Percentiles rank a stretch among this genome's conserved stretches.
phyloP scores from a whole-genome alignment of 1,140 invertebrate genomes.

The Bombus waltoni region DNA sequence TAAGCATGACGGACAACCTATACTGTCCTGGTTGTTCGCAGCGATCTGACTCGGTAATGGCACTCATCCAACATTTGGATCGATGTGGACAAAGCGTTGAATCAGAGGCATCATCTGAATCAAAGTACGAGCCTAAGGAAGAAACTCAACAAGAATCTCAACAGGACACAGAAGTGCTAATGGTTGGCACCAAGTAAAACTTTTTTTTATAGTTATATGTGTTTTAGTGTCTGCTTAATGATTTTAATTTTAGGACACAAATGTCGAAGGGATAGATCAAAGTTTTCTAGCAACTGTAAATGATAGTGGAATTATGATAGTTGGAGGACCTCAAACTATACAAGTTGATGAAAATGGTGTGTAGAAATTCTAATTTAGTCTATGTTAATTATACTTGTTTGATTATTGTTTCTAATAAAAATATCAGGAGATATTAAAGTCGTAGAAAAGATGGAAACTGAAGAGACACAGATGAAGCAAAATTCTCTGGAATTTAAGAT shows the following conservation, averaged over 20 bases:
- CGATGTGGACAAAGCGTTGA: slow-evolving; percentile 69
- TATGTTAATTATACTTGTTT: slow-evolving; percentile 19
- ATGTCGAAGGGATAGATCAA: slow-evolving; percentile 67
- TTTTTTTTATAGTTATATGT: too few relatives aligned
- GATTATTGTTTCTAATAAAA: slow-evolving; percentile 56
- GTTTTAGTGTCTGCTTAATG: neutral
- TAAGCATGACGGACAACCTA: slow-evolving; percentile 84
- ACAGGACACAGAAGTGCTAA: slow-evolving; percentile 36
- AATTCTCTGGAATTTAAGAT: slow-evolving; percentile 65
- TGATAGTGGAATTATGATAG: slow-evolving; percentile 76
- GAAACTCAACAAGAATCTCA: slow-evolving; percentile 38
- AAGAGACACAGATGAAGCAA: slow-evolving; percentile 48
- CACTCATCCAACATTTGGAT: slow-evolving; percentile 84
- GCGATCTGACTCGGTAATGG: slow-evolving; percentile 81
- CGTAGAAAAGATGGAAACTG: slow-evolving; percentile 69
- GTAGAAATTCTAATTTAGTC: slow-evolving; percentile 50
- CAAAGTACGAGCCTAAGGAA: neutral
- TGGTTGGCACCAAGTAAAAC: slow-evolving; percentile 31
- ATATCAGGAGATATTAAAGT: slow-evolving; percentile 76
- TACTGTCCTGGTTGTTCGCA: slow-evolving; percentile 84
- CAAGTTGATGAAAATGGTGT: slow-evolving; percentile 79
- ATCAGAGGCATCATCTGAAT: slow-evolving; percentile 1
- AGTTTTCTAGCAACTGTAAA: slow-evolving; percentile 76
- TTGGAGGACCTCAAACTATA: slow-evolving; percentile 74
- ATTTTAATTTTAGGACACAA: slow-evolving; percentile 62